A percentile compares a stretch with the other conserved stretches of the same genome.
Conservation (phyloP, 64 coral and sea anemone genomes). For the Stylophora pistillata region DNA sequence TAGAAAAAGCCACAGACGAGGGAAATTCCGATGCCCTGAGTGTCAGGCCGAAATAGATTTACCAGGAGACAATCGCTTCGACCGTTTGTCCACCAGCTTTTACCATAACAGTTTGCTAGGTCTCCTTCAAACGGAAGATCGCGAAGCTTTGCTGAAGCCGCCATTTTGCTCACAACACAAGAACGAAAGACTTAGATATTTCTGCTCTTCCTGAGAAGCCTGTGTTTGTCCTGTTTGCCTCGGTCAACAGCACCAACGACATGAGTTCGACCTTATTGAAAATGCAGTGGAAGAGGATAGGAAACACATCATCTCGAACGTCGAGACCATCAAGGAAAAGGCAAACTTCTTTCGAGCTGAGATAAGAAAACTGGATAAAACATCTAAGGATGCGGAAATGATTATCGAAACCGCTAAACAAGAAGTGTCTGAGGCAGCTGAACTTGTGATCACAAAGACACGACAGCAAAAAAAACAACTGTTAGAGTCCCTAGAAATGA, state of each 20-base stretch:
- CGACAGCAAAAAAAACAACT: neutral
- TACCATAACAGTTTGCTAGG: conserved; percentile 19
- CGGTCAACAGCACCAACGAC: neutral
- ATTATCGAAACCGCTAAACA: neutral
- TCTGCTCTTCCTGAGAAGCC: neutral
- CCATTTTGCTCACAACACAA: conserved; percentile 5
- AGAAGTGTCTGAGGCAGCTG: neutral
- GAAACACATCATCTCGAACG: neutral
- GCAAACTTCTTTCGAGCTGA: neutral
- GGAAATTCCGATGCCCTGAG: neutral
- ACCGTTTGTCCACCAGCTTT: conserved; percentile 9
- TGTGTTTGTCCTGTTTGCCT: conserved; percentile 28
- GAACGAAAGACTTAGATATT: neutral
- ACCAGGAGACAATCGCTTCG: conserved; percentile 7
- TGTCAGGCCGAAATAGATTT: conserved; percentile 25
- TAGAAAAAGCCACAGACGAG: too few relatives aligned
- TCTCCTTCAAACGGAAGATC: neutral
- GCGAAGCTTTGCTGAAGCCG: neutral
- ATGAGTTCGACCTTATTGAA: neutral
- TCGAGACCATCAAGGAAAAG: neutral
- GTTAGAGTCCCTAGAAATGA: neutral
- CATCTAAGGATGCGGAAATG: neutral
- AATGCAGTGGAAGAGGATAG: neutral
- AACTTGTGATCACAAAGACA: neutral
- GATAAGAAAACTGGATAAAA: neutral